Base-by-base conservation (phyloP, 2,113 vertebrate species). In the Hymenochirus boettgeri region DNA sequence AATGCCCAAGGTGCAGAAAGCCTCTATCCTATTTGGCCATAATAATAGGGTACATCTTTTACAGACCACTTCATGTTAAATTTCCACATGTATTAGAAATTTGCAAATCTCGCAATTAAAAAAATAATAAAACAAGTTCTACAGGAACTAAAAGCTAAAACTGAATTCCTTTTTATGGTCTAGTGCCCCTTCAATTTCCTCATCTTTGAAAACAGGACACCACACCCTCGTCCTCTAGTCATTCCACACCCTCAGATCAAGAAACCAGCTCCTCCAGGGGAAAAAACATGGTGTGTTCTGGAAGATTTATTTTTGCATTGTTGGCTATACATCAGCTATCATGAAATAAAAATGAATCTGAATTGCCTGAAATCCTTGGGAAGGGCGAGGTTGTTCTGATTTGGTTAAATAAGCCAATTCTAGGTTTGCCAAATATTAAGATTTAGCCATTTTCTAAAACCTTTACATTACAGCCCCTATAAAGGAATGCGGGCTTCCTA, bases 361-460 rank as follows among this genome's bases (percentile, higher is more conserved):
- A 48, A 48, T 48, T 7, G 8, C 52, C 10, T 55, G 3, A 60
- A 60, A 29, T 18, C 17, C 15, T n/a, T n/a, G n/a, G n/a, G n/a
- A n/a, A 18, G 57, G 25, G 23, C 18, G 24, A 2, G 25, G 9
- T 7, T 18, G 26, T 57, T 25, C 23, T 47, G 15, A 27, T 60
- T 47, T 19, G 35, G 23, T 59, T 23, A 59, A 39, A 26, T 24
- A 46, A 59, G 17, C 17, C 26, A 58, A 17, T 42, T 57, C 21
- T 19, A 47, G 57, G 10, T 9, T 29, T 47, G 57, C 18, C 57
- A 60, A 47, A 60, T 15, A 8, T 24, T 22, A 15, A 57, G 56
- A 56, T 53, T 69, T 18, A 60, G 65, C 33, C 65, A 60, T 69
- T 69, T 45, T 59, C 45, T 60, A 69, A 53, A 42, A 29, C 33